phyloP scores from a whole-genome alignment of 2,797 vertebrate genomes.

The Pristis pectinata region DNA sequence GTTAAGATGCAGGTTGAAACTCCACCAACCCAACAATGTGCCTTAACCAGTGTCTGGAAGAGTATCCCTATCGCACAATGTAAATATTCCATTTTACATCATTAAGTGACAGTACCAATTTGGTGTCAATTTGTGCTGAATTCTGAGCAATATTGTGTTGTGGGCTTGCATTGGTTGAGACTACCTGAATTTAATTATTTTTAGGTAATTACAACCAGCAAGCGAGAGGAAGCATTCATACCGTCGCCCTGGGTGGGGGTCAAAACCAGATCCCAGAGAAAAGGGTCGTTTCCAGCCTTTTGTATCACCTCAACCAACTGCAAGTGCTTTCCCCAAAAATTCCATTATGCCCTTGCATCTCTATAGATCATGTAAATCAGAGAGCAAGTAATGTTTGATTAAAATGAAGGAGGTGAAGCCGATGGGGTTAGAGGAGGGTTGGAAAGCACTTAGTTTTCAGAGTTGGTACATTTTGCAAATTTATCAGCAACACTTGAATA shows the following conservation, averaged over 20 bases:
- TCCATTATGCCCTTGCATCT: not conserved
- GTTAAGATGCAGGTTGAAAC: constrained; percentile 33
- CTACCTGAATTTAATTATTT: not conserved
- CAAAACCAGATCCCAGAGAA: not conserved
- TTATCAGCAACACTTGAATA: not conserved
- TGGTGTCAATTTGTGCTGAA: constrained; percentile 19
- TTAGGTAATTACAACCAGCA: not conserved
- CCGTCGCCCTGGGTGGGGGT: not conserved
- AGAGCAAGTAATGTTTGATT: not conserved
- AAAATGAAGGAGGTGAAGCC: not conserved
- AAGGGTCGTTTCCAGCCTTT: not conserved
- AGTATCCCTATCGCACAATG: constrained; percentile 26
- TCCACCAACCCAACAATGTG: constrained; percentile 13
- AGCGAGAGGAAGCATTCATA: not conserved
- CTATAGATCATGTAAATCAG: not conserved
- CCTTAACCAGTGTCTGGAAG: constrained; percentile 24
- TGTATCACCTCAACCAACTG: not conserved
- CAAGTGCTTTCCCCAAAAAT: not conserved
- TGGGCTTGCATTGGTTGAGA: constrained; percentile 12
- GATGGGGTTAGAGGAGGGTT: not conserved
- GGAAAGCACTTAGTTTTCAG: not conserved
- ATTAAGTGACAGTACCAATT: not conserved
- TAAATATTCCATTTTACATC: constrained; percentile 10
- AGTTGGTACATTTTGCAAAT: not conserved
- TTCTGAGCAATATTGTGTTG: constrained; percentile 22